Evolutionary conservation across 2,797 vertebrate genomes (phyloP).

Genomic region (Meriones psammophilus): DNA sequence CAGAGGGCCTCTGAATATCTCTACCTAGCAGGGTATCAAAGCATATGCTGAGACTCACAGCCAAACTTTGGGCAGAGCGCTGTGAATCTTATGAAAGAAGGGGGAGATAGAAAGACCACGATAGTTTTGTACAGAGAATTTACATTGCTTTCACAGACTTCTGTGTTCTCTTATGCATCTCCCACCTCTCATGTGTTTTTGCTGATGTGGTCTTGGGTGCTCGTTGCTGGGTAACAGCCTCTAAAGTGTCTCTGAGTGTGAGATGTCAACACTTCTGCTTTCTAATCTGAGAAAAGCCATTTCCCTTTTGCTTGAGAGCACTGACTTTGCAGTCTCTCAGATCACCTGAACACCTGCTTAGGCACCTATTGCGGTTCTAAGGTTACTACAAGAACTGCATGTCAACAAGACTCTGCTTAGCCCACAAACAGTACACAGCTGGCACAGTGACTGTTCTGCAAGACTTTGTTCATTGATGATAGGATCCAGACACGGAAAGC

Average conservation of each 20-base stretch:
- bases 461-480: background rate
- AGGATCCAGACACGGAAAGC: background rate
- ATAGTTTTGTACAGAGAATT: background rate
- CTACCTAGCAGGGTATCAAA: too few species aligned
- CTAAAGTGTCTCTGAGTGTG: slow-evolving; percentile 11
- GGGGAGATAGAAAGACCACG: too few species aligned
- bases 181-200: background rate
- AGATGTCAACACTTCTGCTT: slow-evolving; percentile 51
- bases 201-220: background rate
- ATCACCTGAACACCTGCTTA: background rate
- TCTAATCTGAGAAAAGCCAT: background rate
- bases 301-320: slow-evolving; percentile 34
- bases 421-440: background rate
- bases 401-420: background rate
- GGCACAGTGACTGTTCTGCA: slow-evolving; percentile 22
- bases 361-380: slow-evolving; percentile 5
- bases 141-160: background rate
- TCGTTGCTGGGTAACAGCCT: background rate
- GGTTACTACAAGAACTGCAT: slow-evolving; percentile 7
- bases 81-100: too few species aligned
- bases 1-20: too few species aligned
- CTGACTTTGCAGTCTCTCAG: slow-evolving; percentile 48
- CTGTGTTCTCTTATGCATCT: background rate
- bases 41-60: too few species aligned
- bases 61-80: too few species aligned